Conservation (phyloP, 2,888 invertebrate species). For the Herminia tarsipennalis region DNA sequence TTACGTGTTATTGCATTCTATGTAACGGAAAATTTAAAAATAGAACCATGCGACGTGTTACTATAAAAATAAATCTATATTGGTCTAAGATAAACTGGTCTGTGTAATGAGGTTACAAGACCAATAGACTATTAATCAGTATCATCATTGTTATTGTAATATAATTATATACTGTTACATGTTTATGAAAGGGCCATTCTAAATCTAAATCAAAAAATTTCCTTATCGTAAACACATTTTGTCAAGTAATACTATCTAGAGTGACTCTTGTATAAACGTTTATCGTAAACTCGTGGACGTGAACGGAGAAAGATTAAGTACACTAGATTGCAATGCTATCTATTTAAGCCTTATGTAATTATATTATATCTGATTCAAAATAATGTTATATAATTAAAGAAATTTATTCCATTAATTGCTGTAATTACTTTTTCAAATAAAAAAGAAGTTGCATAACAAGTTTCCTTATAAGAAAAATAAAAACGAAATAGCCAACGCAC, state of each 20-base stretch:
- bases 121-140: no score
- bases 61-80: slow-evolving; percentile 15
- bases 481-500: slow-evolving; percentile 70
- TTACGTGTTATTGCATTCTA: no score
- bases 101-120: no score
- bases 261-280: slow-evolving; percentile 30
- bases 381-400: slow-evolving; percentile 34
- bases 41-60: slow-evolving; percentile 7
- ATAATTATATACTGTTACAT: no score
- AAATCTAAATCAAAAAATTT: background rate
- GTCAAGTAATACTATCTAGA: slow-evolving; percentile 34
- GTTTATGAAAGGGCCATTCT: no score
- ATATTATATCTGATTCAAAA: slow-evolving; percentile 20
- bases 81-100: slow-evolving; percentile 1
- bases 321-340: slow-evolving; percentile 28
- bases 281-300: slow-evolving; percentile 27
- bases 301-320: slow-evolving; percentile 36
- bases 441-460: slow-evolving; percentile 74
- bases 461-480: slow-evolving; percentile 67
- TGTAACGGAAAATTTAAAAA: slow-evolving; percentile 24
- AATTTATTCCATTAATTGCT: slow-evolving; percentile 39
- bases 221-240: slow-evolving; percentile 10
- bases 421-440: slow-evolving; percentile 38
- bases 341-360: slow-evolving; percentile 30
- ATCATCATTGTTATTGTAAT: no score